These are phyloP conservation scores for Portunus trituberculatus DNA, from an alignment of 1,140 invertebrate genomes.

Conservation along the genomic window DNA sequence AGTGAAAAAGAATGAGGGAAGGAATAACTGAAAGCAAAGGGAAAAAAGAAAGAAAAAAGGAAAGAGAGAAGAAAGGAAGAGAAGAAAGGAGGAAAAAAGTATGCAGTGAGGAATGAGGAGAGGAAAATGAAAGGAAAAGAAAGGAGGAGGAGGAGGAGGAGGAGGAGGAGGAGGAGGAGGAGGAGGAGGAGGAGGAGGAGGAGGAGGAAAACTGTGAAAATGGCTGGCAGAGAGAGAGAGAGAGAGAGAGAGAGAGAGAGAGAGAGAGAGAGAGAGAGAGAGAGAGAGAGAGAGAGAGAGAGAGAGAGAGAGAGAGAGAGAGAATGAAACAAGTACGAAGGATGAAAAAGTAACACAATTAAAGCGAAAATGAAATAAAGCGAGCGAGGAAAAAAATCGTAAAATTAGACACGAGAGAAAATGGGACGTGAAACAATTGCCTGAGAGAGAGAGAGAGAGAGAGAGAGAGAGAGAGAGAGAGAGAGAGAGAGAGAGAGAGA, in stretches of 20 bases:
- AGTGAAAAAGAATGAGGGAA: no score
- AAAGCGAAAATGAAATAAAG: background rate
- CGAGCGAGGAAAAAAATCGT: background rate
- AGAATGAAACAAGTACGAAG: background rate
- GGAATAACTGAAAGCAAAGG: background rate
- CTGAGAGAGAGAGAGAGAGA: background rate
- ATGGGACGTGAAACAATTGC: background rate
- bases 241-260: background rate
- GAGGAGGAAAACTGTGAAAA: background rate
- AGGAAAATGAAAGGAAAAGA: background rate
- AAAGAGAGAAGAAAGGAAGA: background rate
- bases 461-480: background rate
- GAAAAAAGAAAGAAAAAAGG: background rate
- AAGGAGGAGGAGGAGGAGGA: background rate
- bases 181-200: background rate
- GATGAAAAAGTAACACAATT: background rate
- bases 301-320: background rate
- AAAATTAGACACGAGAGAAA: background rate
- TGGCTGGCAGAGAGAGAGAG: background rate
- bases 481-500: background rate
- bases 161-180: background rate
- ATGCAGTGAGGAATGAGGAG: background rate
- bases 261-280: conserved; percentile 1
- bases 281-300: background rate
- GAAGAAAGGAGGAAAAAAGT: background rate